Evolutionary conservation across 2,113 vertebrate species (phyloP), one percentile per base, ranked within the genome.

Genomic region (Scomber japonicus): DNA sequence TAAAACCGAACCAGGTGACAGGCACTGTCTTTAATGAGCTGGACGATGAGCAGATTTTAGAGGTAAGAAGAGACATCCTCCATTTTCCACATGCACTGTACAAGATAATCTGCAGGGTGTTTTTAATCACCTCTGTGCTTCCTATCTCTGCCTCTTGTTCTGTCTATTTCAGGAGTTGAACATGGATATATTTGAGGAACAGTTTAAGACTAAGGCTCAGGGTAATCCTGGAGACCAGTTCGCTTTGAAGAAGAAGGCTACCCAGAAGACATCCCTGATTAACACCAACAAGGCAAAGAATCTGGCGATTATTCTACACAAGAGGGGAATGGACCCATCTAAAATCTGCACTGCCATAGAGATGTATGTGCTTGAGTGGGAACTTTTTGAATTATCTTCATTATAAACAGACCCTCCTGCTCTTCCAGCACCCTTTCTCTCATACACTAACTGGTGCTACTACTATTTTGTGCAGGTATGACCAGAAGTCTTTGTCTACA

Each of bases 211-310:
- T 0, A 97, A 96, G 80, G 97, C 98, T 0, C 98, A 99, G 89
- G 95, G 95, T 13, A 91, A 95, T 0, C 65, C 91, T 31, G 2
- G 93, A 82, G 94, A 96, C 61, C 51, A 97, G 78, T 85, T 86
- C 1, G 88, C 89, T 19, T 59, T 96, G 51, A 98, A 96, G 88
- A 83, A 86, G 30, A 98, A 97, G 84, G 53, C 80, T 14, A 66
- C 90, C 0, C 93, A 96, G 72, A 98, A 97, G 88, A 95, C 96
- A 1, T 95, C 94, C 0, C 93, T 99, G 62, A 96, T 99, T 4
- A 97, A 99, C 35, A 31, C 92, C 69, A 99, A 99, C 94, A 95
- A 97, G 81, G 96, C 98, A 88, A 99, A 99, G 93, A 99, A 99
- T 89, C 90, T 99, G 87, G 97, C 98, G 73, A 99, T 99, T 91